Base-by-base conservation (phyloP, 2,113 vertebrate genomes). In the Hippocampus mohnikei region DNA sequence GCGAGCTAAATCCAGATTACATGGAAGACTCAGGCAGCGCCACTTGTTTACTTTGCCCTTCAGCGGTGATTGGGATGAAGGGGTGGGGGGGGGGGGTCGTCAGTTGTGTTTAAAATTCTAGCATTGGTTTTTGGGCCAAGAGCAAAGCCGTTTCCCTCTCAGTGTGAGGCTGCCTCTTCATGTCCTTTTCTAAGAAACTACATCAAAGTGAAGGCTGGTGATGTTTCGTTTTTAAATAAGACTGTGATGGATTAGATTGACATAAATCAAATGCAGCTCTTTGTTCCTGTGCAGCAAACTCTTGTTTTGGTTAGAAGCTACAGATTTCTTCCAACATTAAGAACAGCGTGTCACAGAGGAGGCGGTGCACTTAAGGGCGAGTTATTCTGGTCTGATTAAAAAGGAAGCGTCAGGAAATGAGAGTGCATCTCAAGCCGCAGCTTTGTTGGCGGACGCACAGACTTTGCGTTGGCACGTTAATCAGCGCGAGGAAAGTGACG, bases 1-100 rank as follows among this genome's bases (percentile, higher is more conserved):
- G 83, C 88, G 85, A 76, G 75, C 89, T 92, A 92, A 94, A 93
- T 91, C 92, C 91, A 93, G 89, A 95, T 95, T 94, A 94, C 94
- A 94, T 93, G 93, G 91, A 91, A 91, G 92, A 93, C 94, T 81
- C 88, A 89, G 88, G 75, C 93, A 92, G 90, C 74, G 88, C 90
- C 85, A 92, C 92, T 92, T 92, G 92, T 93, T 88, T 88, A 84
- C 93, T 92, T 88, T 88, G 81, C 84, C 84, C 74, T 21, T 76
- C 74, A 87, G 83, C 80, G 44, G n/a, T 40, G 59, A n/a, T 40
- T 11, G 60, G 21, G 52, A 8, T 3, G 8, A 12, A 12, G 42
- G 52, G 3, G 46, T 58, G 44, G 18, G 48, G 37, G 25, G 46
- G 8, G 15, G 42, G 42, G 42, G 42, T 29, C 59, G 44, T 77